These are phyloP conservation scores for Ammodytes marinus DNA, from an alignment of 2,113 vertebrate species.

Conservation along the genomic window DNA sequence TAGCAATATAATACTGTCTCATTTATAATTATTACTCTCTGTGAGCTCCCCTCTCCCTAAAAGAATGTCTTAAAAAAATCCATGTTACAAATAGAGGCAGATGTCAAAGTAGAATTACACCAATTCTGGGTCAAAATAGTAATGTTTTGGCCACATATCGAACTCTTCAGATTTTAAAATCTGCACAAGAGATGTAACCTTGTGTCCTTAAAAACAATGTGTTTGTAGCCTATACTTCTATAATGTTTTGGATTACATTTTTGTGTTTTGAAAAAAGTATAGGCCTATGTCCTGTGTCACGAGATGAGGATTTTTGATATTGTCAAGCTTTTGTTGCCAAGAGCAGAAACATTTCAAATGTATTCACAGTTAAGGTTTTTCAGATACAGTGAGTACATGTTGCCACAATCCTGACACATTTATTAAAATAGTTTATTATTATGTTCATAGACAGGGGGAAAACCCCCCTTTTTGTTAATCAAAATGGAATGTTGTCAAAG, in stretches of 20 bases:
- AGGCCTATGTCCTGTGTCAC: no score
- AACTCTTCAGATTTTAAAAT: not conserved
- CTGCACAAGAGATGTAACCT: not conserved
- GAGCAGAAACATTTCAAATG: no score
- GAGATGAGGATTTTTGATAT: not conserved
- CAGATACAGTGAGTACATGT: no score
- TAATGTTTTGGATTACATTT: not conserved
- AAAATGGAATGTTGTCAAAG: no score
- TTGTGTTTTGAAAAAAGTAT: not conserved
- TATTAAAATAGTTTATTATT: no score
- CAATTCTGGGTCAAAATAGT: not conserved
- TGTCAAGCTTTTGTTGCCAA: not conserved
- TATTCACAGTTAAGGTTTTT: no score
- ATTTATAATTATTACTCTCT: slow-evolving; percentile 16
- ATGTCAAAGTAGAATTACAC: not conserved
- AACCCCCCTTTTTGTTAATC: no score
- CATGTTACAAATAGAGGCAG: not conserved
- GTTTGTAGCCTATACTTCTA: not conserved
- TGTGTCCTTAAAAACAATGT: not conserved
- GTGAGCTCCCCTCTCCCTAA: not conserved
- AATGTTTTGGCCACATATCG: not conserved
- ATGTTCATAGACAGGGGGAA: no score
- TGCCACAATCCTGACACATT: no score
- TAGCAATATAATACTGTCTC: slow-evolving; percentile 3
- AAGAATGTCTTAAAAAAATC: not conserved